A percentile compares a stretch with the other conserved stretches of the same genome.
Evolutionary conservation across 1,140 invertebrate genomes (phyloP).

Genomic region (Andricus grossulariae): DNA sequence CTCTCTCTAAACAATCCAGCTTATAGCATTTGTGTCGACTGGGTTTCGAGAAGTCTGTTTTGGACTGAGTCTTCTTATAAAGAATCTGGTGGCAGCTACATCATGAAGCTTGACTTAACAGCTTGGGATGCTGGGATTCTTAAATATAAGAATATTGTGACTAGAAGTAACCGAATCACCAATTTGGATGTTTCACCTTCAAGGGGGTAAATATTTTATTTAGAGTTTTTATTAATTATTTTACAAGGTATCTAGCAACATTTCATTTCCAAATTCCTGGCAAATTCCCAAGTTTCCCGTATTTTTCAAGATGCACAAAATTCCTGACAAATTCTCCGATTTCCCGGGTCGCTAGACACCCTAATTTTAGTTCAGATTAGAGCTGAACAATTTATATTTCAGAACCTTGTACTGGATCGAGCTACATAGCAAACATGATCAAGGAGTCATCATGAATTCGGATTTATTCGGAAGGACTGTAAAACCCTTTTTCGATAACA

Average conservation of each 20-base stretch:
- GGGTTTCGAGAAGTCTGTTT: conserved; percentile 89
- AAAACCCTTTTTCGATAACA: conserved; percentile 78
- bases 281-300: no score
- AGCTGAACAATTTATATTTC: conserved; percentile 55
- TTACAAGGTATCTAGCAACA: no score
- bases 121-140: conserved; percentile 71
- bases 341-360: no score
- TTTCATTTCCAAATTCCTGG: no score
- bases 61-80: conserved; percentile 82
- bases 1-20: conserved; percentile 81
- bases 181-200: conserved; percentile 85
- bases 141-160: conserved; percentile 73
- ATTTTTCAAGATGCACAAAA: no score
- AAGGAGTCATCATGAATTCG: conserved; percentile 80
- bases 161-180: conserved; percentile 75
- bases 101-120: conserved; percentile 65
- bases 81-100: conserved; percentile 61
- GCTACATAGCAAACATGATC: conserved; percentile 71
- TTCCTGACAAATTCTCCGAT: no score
- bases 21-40: conserved; percentile 86
- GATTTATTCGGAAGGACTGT: conserved; percentile 77
- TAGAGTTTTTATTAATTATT: no score
- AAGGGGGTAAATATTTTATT: conserved; percentile 75
- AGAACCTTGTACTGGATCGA: conserved; percentile 87
- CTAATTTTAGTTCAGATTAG: conserved; percentile 28